phyloP scores from a whole-genome alignment of 2,888 invertebrate species.

The Cryptus armator region DNA sequence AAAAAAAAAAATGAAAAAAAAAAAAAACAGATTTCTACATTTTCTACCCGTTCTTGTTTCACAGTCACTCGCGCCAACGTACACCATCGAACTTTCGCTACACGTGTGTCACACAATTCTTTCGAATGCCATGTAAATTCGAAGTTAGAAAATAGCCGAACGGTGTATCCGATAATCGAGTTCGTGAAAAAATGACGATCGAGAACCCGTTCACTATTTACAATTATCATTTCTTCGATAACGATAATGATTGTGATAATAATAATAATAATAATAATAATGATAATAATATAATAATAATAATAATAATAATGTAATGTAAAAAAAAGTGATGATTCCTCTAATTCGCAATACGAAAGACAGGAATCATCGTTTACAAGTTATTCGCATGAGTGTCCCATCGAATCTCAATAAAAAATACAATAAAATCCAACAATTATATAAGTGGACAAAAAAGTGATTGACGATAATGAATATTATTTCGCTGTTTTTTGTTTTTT shows the following conservation, averaged over 20 bases:
- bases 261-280: constrained; percentile 47
- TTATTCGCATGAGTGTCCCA: constrained; percentile 28
- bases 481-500: constrained; percentile 10
- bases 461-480: constrained; percentile 51
- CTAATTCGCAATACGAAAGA: constrained; percentile 37
- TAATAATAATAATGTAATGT: constrained; percentile 46
- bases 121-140: constrained; percentile 66
- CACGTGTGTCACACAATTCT: constrained; percentile 11
- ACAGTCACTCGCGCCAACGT: constrained; percentile 25
- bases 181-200: constrained; percentile 39
- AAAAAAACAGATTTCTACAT: constrained; percentile 47
- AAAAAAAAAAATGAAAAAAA: constrained; percentile 19
- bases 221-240: constrained; percentile 52
- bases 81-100: constrained; percentile 17
- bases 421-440: constrained; percentile 45
- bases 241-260: constrained; percentile 47
- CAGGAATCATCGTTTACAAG: constrained; percentile 35
- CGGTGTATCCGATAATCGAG: constrained; percentile 63
- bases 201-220: constrained; percentile 57
- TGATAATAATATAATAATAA: constrained; percentile 44
- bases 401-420: constrained; percentile 45
- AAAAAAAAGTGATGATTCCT: constrained; percentile 26
- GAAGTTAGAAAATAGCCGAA: constrained; percentile 65
- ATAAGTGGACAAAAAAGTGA: constrained; percentile 48
- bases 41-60: constrained; percentile 30